Evolutionary conservation across 1,140 invertebrate species (phyloP).

Genomic region (Ooceraea biroi): DNA sequence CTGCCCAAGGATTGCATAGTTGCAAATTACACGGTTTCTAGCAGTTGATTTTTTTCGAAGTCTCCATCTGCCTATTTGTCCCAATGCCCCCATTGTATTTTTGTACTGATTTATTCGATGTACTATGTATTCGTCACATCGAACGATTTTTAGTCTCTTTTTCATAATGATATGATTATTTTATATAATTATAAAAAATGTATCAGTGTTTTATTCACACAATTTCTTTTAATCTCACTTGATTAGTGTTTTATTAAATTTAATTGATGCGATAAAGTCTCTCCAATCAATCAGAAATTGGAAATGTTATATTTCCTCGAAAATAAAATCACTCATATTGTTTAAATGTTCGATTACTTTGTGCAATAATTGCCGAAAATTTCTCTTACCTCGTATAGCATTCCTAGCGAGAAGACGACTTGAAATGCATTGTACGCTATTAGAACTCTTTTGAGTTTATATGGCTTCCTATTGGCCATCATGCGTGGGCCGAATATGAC

Average conservation of each 20-base stretch:
- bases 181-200: background rate
- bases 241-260: background rate
- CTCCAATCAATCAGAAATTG: background rate
- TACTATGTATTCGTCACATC: background rate
- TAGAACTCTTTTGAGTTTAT: constrained; percentile 92
- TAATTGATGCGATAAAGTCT: no score
- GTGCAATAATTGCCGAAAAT: background rate
- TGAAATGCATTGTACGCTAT: constrained; percentile 96
- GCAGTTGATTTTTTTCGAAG: background rate
- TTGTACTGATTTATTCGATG: background rate
- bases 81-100: constrained; percentile 4
- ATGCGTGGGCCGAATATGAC: constrained; percentile 93
- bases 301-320: background rate
- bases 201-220: background rate
- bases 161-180: background rate
- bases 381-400: constrained; percentile 95
- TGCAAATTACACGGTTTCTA: constrained; percentile 50
- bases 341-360: background rate
- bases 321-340: background rate
- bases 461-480: constrained; percentile 96
- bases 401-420: constrained; percentile 93
- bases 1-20: constrained; percentile 21
- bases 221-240: no score
- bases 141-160: background rate
- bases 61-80: background rate